A percentile compares a stretch with the other conserved stretches of the same genome.
These are phyloP conservation scores for Charanyca ferruginea DNA, from an alignment of 2,888 invertebrate species.

Conservation along the genomic window DNA sequence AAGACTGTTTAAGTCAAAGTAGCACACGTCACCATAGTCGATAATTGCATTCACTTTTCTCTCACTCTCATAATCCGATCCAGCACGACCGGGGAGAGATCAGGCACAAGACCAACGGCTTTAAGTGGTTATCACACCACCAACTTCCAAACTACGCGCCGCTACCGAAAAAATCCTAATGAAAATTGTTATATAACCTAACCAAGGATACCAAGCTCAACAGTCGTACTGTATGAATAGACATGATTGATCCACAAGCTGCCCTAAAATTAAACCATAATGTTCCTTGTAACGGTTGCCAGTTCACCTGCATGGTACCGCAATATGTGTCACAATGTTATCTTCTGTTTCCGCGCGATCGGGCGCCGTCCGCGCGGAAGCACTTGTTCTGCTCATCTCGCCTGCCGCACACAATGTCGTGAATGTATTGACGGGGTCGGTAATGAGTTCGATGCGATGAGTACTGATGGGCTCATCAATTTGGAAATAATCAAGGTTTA, in stretches of 20 bases:
- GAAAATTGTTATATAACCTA: no score
- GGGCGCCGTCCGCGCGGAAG: constrained; percentile 48
- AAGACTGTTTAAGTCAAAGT: no score
- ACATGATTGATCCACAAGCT: neutral
- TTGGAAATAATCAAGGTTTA: neutral
- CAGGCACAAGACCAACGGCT: no score
- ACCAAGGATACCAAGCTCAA: no score
- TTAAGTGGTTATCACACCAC: no score
- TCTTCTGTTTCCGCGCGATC: constrained; percentile 51
- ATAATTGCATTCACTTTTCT: no score
- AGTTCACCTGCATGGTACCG: constrained; percentile 35
- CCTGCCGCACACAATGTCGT: constrained; percentile 42
- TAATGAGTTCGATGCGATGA: constrained; percentile 9
- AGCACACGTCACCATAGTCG: no score
- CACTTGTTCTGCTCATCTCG: constrained; percentile 47
- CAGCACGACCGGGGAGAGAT: no score
- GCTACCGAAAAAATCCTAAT: no score
- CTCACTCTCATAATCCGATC: no score
- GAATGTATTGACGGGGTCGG: constrained; percentile 21
- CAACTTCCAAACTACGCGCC: no score
- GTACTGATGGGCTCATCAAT: constrained; percentile 22
- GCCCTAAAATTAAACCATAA: neutral
- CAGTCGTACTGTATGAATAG: no score
- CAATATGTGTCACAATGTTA: constrained; percentile 48
- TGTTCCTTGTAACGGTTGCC: neutral